Evolutionary conservation across 2,888 invertebrate genomes (phyloP).

Genomic region (Drosophila merina): DNA sequence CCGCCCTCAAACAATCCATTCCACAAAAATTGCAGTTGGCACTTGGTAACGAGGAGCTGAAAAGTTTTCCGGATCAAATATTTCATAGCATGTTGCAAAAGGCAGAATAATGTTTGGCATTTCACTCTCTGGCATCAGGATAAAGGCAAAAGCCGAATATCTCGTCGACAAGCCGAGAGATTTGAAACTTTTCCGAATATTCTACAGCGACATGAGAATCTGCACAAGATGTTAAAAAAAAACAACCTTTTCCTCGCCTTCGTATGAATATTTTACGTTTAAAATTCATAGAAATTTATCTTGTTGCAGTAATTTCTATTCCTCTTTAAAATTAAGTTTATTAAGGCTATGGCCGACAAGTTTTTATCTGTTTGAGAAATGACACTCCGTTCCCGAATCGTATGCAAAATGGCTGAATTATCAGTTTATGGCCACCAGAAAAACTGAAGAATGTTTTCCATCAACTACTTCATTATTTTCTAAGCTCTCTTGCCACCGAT

Average conservation of each 20-base stretch:
- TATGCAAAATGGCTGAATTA: no score
- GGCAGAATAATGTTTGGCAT: constrained; percentile 19
- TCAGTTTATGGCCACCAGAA: no score
- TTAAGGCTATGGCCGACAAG: no score
- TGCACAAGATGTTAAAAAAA: not conserved
- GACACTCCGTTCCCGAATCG: no score
- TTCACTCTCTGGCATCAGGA: constrained; percentile 1
- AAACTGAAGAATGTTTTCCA: no score
- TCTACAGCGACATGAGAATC: not conserved
- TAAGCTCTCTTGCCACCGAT: no score
- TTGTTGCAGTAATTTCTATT: not conserved
- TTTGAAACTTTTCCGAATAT: not conserved
- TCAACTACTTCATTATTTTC: no score
- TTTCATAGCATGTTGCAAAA: constrained; percentile 13
- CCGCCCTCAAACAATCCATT: not conserved
- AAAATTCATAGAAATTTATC: not conserved
- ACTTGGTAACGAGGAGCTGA: constrained; percentile 13
- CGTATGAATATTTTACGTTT: constrained; percentile 1
- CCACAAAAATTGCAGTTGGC: constrained; percentile 22
- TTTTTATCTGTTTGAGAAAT: no score
- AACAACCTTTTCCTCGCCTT: not conserved
- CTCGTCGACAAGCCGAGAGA: not conserved
- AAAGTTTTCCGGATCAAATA: constrained; percentile 15
- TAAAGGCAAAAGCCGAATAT: not conserved
- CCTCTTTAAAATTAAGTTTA: no score